Percentiles rank a stretch among this genome's conserved stretches.
Evolutionary conservation across 2,888 invertebrate species (phyloP).

Genomic region (Sarcophaga rosellei): DNA sequence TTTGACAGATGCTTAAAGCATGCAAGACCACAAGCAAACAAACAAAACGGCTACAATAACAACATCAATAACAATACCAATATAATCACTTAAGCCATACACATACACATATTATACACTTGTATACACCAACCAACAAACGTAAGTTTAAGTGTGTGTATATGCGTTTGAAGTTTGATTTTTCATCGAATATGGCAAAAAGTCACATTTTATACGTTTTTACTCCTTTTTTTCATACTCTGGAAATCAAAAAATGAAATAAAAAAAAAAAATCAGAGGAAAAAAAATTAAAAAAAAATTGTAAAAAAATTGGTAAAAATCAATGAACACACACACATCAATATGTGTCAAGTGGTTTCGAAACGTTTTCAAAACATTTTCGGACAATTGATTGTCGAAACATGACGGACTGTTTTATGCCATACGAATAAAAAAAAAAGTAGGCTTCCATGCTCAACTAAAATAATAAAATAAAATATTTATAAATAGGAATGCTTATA

Average conservation of each 20-base stretch:
- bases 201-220: slow-evolving; percentile 63
- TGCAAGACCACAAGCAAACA: slow-evolving; percentile 25
- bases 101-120: too few species aligned
- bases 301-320: neutral
- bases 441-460: too few species aligned
- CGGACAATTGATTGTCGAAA: slow-evolving; percentile 50
- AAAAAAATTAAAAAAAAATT: too few species aligned
- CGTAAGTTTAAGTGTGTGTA: neutral
- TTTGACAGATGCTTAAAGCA: slow-evolving; percentile 47
- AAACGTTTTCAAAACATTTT: slow-evolving; percentile 57
- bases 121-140: neutral
- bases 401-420: neutral
- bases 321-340: slow-evolving; percentile 24
- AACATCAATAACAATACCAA: neutral
- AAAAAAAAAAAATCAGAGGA: too few species aligned
- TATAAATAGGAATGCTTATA: too few species aligned
- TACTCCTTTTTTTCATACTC: neutral
- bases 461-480: too few species aligned
- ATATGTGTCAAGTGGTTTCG: slow-evolving; percentile 59
- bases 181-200: slow-evolving; percentile 29
- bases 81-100: neutral
- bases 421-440: too few species aligned
- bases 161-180: slow-evolving; percentile 7
- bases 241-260: too few species aligned
- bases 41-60: neutral